phyloP scores from a whole-genome alignment of 35 echinoderm and acorn worm species.

The Eucidaris tribuloides region DNA sequence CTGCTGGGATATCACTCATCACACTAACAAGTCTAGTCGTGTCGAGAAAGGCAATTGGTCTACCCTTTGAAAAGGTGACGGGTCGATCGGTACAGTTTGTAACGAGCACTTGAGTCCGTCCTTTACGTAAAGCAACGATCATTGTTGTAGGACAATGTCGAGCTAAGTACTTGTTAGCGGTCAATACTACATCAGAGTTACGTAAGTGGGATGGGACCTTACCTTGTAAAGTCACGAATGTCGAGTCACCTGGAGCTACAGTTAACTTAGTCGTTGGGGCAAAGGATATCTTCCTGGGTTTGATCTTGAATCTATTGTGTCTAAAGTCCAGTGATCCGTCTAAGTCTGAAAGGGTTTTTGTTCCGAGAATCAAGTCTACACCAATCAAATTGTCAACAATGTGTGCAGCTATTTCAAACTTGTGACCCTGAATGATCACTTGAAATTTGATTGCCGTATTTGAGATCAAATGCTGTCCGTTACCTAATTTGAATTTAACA shows the following conservation, averaged over 20 bases:
- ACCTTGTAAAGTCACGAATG: neutral
- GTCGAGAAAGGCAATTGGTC: neutral
- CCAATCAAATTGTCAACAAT: neutral
- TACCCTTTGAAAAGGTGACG: neutral
- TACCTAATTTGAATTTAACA: neutral
- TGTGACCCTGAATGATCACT: slow-evolving; percentile 20
- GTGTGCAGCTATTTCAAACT: neutral
- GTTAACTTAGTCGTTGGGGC: neutral
- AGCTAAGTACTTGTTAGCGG: neutral
- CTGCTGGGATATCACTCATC: neutral
- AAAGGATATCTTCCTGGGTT: neutral
- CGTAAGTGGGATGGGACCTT: neutral
- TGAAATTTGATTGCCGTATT: neutral
- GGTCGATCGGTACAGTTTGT: neutral
- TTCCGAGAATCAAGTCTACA: neutral
- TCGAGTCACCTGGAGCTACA: neutral
- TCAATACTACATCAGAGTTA: neutral
- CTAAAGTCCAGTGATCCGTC: neutral
- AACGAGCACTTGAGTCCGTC: neutral
- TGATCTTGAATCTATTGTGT: neutral
- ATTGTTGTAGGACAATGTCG: neutral
- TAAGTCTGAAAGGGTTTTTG: slow-evolving; percentile 4
- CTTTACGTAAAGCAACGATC: neutral
- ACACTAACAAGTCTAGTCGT: neutral
- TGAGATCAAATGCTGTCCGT: neutral